Evolutionary conservation across 37 sponge, comb jelly and placozoan genomes (phyloP), one percentile per base, ranked within the genome.

Genomic region (Halichondria panicea): DNA sequence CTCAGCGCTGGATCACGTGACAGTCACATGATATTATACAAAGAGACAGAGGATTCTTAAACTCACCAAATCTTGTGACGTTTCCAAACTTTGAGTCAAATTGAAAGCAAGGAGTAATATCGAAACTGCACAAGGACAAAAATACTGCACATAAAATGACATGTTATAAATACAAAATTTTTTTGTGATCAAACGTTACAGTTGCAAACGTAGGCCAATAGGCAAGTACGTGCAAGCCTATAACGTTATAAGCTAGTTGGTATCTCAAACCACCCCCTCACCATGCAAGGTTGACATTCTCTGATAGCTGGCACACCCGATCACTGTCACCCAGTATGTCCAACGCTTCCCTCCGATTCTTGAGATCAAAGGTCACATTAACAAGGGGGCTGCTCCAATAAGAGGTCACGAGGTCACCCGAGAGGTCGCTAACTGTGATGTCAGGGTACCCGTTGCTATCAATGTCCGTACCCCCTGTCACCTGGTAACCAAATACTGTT

Each of bases 391-490:
- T 67, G 5, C 44, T 35, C 36, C 83, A 25, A 12, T 75, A 32
- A 5, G 75, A 34, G 24, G 52, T 74, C 40, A 83, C 68, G 1
- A 43, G 62, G n/a, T 13, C 21, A 9, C 68, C 68, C 2, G 55
- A 31, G 28, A 83, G 58, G 36, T 73, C 83, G 0, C 83, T 76
- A 65, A 83, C 50, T 4, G 68, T 68, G 19, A 83, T 36, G 68
- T 83, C 83, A 62, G 86, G 76, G 56, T 84, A 90, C 25, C 77
- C 65, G 56, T 90, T 90, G 67, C 58, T 43, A 34, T 90, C 91
- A 84, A 90, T 44, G 39, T 90, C 86, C 19, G 71, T 33, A 22
- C 72, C 73, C 9, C 86, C 85, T 46, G 76, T 70, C 0, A 90
- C 55, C 1, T 76, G 46, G 56, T 71, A 90, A 19, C 91, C 91